Percentiles rank a stretch among this genome's conserved stretches.
phyloP scores from a whole-genome alignment of 2,888 invertebrate species.

The Callyntrura sp. region DNA sequence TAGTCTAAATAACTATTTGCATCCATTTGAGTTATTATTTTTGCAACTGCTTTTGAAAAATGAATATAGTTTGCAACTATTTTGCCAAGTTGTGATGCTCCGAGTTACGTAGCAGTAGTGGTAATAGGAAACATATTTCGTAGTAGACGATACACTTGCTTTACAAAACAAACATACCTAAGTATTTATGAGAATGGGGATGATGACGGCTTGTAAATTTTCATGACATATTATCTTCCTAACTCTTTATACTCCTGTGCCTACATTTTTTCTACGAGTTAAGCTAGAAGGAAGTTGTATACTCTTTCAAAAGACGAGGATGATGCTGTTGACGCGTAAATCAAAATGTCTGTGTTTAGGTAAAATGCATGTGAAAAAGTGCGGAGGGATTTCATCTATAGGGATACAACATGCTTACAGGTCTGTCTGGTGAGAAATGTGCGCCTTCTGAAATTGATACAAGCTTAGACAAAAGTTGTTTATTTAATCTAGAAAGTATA shows the following conservation, averaged over 20 bases:
- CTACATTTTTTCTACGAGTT: neutral
- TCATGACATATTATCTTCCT: neutral
- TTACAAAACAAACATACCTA: neutral
- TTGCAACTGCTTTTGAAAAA: slow-evolving; percentile 24
- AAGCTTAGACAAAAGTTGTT: slow-evolving; percentile 24
- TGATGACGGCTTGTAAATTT: slow-evolving; percentile 10
- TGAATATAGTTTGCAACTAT: slow-evolving; percentile 10
- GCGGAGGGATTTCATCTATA: neutral
- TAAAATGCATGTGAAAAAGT: neutral
- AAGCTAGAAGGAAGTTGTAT: neutral
- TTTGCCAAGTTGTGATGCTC: neutral
- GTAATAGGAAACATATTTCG: too few species aligned
- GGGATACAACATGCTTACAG: neutral
- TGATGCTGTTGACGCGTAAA: slow-evolving; percentile 15
- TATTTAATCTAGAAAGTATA: slow-evolving; percentile 13
- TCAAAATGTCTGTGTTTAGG: slow-evolving; percentile 25
- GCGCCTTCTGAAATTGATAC: neutral
- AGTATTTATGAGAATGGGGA: slow-evolving; percentile 31
- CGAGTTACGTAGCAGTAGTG: neutral
- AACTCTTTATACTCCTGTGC: neutral
- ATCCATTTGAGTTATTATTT: slow-evolving; percentile 15
- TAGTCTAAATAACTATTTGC: slow-evolving; percentile 24
- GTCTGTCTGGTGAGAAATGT: neutral
- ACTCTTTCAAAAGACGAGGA: neutral
- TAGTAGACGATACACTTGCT: neutral